Evolutionary conservation across 1,140 invertebrate genomes (phyloP).

Genomic region (Elysia chlorotica): DNA sequence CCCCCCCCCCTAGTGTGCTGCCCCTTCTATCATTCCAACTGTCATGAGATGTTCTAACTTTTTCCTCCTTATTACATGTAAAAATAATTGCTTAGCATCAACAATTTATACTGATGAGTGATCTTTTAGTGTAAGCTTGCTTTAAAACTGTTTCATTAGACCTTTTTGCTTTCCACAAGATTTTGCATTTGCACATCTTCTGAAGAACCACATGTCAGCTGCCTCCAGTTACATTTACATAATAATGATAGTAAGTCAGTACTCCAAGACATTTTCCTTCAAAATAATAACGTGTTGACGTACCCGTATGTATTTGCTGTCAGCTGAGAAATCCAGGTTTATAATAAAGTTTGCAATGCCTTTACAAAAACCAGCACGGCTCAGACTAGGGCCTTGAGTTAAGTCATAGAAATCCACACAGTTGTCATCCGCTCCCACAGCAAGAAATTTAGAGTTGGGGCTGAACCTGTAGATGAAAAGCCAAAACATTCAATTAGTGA

Average conservation of each 20-base stretch:
- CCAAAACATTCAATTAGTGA: not conserved
- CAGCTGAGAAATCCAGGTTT: constrained; percentile 62
- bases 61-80: no score
- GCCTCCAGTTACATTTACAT: no score
- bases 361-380: constrained; percentile 57
- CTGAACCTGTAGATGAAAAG: constrained; percentile 53
- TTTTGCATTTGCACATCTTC: no score
- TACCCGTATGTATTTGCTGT: constrained; percentile 57
- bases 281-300: constrained; percentile 4
- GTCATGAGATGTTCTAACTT: no score
- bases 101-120: not conserved
- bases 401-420: constrained; percentile 62
- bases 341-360: constrained; percentile 58
- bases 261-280: not conserved
- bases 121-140: no score
- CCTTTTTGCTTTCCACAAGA: no score
- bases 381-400: constrained; percentile 44
- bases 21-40: no score
- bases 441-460: constrained; percentile 53
- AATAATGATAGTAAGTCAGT: no score
- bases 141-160: no score
- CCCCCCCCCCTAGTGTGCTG: no score
- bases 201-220: no score
- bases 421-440: constrained; percentile 57
- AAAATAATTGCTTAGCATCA: no score